Percentiles rank a stretch among this genome's conserved stretches.
Evolutionary conservation across 2,888 invertebrate genomes (phyloP).

Genomic region (Acanthosepion lycidas): DNA sequence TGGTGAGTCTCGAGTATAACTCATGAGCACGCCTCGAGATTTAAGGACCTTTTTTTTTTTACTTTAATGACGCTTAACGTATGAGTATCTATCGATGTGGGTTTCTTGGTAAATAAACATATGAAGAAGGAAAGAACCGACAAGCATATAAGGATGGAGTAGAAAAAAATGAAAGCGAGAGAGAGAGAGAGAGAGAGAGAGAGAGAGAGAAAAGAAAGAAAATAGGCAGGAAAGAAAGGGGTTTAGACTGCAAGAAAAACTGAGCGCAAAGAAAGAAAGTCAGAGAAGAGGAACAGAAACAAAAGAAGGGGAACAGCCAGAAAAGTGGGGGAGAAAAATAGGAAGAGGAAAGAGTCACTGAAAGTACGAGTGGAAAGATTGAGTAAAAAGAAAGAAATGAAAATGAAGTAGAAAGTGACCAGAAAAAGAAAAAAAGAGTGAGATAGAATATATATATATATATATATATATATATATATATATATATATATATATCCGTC

Average conservation of each 20-base stretch:
- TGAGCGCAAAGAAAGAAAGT: background rate
- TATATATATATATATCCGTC: too few relatives aligned
- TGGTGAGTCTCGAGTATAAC: background rate
- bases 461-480: too few relatives aligned
- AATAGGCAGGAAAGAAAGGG: background rate
- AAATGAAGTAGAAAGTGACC: background rate
- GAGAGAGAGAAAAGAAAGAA: background rate
- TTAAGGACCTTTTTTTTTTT: background rate
- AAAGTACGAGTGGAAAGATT: background rate
- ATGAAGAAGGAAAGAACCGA: background rate
- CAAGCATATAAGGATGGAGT: too few relatives aligned
- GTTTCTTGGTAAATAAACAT: background rate
- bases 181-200: too few relatives aligned
- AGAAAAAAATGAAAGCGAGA: too few relatives aligned
- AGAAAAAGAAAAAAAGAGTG: background rate
- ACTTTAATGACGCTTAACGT: background rate
- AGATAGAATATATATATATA: background rate
- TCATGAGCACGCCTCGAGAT: background rate
- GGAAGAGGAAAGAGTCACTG: background rate
- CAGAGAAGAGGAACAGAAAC: background rate
- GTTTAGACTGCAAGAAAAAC: background rate
- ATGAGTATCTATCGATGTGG: background rate
- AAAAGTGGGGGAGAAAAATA: background rate
- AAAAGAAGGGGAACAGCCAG: background rate
- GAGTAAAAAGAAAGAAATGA: background rate